Evolutionary conservation across 2,888 invertebrate genomes (phyloP).

Genomic region (Oxytorus armatus): DNA sequence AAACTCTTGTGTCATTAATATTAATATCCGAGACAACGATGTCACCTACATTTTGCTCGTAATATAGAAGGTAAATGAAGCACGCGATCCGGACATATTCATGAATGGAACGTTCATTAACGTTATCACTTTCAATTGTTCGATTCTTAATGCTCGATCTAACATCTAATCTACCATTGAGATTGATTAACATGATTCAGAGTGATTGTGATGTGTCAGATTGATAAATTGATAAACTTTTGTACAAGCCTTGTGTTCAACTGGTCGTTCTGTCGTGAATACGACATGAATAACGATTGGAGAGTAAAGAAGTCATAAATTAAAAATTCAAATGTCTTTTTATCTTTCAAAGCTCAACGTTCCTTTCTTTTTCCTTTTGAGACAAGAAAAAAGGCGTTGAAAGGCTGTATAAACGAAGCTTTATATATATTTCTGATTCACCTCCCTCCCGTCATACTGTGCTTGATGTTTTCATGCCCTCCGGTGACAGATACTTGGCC

Average conservation of each 20-base stretch:
- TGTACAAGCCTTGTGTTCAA: too few species aligned
- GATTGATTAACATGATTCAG: too few species aligned
- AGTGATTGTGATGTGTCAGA: too few species aligned
- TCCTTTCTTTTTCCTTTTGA: background rate
- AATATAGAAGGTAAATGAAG: too few species aligned
- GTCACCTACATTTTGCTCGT: too few species aligned
- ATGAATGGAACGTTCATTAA: background rate
- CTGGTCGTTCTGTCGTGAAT: too few species aligned
- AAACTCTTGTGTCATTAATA: too few species aligned
- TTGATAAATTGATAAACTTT: too few species aligned
- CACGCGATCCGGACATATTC: background rate
- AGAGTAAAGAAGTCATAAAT: background rate
- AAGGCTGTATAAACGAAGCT: conserved; percentile 7
- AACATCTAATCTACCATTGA: too few species aligned
- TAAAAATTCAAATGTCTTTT: background rate
- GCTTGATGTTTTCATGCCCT: conserved; percentile 8
- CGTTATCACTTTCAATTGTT: background rate
- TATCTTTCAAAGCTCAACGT: background rate
- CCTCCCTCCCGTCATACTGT: background rate
- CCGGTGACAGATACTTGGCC: conserved; percentile 17
- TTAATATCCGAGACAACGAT: too few species aligned
- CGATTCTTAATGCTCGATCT: too few species aligned
- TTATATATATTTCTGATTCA: conserved; percentile 5
- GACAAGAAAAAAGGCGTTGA: background rate
- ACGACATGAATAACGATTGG: too few species aligned